A percentile compares a stretch with the other conserved stretches of the same genome.
phyloP scores from a whole-genome alignment of 2,888 invertebrate species.

The Bruchidius siliquastri region DNA sequence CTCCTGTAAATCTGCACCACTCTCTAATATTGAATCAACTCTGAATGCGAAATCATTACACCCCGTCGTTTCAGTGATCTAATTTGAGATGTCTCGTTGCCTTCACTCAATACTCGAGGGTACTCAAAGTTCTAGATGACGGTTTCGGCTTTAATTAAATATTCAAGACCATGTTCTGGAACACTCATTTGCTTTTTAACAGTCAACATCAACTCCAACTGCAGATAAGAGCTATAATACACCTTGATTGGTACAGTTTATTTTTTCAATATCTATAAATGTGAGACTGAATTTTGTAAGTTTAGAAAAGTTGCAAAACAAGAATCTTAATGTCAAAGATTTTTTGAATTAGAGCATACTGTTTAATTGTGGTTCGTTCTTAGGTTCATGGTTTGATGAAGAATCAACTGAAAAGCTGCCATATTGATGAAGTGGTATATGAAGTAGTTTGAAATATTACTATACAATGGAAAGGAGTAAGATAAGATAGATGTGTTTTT shows the following conservation, averaged over 20 bases:
- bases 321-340: no score
- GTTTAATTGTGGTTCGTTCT: no score
- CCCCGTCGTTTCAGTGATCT: background rate
- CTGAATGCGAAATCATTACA: background rate
- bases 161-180: background rate
- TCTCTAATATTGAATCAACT: background rate
- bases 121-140: background rate
- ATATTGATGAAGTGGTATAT: no score
- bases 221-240: no score
- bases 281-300: background rate
- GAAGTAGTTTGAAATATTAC: no score
- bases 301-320: background rate
- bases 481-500: no score
- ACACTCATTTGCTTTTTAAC: background rate
- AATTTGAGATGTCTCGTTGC: background rate
- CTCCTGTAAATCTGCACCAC: background rate
- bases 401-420: no score
- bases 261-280: background rate
- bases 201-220: background rate
- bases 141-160: background rate
- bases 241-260: background rate
- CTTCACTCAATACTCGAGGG: constrained; percentile 10
- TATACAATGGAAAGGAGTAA: no score
- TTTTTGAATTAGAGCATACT: no score
- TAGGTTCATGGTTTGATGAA: no score